Evolutionary conservation across 2,888 invertebrate genomes (phyloP), one percentile per base, ranked within the genome.

Genomic region (Campoplex capitator): DNA sequence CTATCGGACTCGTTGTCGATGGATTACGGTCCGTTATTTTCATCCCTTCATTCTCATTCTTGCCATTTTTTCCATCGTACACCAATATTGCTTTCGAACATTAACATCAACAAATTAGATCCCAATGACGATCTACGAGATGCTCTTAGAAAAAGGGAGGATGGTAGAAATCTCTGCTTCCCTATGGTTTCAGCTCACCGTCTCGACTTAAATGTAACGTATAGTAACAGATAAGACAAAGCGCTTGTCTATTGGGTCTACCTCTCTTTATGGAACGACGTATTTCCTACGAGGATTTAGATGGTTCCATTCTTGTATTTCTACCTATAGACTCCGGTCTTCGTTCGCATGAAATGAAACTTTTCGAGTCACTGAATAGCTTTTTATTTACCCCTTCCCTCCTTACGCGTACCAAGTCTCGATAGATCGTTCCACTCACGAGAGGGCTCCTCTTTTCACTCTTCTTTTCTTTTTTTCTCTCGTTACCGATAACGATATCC

Each of bases 71-170:
- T 45, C 56, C 67, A 74, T 62, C 88, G 89, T 89, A 90, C 90
- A 90, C 78, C 91, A 81, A 83, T 84, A 45, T 87, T 88, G 80
- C 90, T 86, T 84, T 65, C 75, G 35, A 83, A 70, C 89, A 90
- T 90, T 92, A 90, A 91, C 91, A 91, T 91, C 84, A 88, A 88
- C 89, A 88, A 91, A 92, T 92, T 92, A 92, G 85, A 83, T 56
- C 18, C n/a, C 87, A 91, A 92, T 88, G 88, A 92, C 89, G 90
- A 92, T 92, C 85, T 90, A 91, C 84, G 91, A 80, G 90, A 88
- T 85, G 54, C 48, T 65, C 62, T 73, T 45, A 75, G 67, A 56
- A 79, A 76, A 71, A 71, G 83, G 73, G 68, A 70, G 83, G 71
- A 75, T 73, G 74, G 54, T 76, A 68, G 32, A 77, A 77, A 74